Conservation (phyloP, 2,113 vertebrate genomes). For the Callithrix jacchus region DNA sequence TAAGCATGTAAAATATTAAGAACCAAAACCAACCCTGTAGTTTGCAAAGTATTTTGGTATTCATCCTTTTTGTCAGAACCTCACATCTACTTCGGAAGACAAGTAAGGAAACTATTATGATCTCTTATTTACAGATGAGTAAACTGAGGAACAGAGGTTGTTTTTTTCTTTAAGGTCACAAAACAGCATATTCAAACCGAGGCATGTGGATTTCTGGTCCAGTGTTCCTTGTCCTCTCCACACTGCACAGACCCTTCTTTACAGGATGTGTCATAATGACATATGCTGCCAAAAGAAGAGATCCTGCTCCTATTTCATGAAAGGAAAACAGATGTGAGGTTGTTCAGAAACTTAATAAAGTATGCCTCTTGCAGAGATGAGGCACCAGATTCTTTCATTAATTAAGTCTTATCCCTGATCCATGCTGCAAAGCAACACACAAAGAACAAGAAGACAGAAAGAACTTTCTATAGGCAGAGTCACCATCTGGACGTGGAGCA, state of each 20-base stretch:
- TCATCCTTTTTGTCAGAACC: not conserved
- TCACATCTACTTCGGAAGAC: not conserved
- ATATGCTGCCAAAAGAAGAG: not conserved
- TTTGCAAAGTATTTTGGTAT: not conserved
- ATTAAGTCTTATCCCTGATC: not conserved
- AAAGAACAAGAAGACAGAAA: rapidly evolving
- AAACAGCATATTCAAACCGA: not conserved
- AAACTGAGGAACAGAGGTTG: not conserved
- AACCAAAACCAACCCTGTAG: not conserved
- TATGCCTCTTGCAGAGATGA: not conserved
- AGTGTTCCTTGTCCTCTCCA: not conserved
- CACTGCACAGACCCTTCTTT: not conserved
- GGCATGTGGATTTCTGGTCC: not conserved
- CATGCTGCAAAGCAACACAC: not conserved
- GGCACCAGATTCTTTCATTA: no score
- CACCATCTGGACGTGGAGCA: rapidly evolving
- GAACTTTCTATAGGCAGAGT: no score
- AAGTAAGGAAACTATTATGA: not conserved
- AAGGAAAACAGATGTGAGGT: not conserved
- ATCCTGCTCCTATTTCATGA: not conserved
- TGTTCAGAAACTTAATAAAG: not conserved
- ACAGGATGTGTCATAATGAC: not conserved
- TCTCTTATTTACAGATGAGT: not conserved
- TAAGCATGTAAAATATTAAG: not conserved
- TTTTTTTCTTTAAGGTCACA: not conserved